Evolutionary conservation across 2,113 vertebrate species (phyloP).

Genomic region (Sebastes fasciatus): DNA sequence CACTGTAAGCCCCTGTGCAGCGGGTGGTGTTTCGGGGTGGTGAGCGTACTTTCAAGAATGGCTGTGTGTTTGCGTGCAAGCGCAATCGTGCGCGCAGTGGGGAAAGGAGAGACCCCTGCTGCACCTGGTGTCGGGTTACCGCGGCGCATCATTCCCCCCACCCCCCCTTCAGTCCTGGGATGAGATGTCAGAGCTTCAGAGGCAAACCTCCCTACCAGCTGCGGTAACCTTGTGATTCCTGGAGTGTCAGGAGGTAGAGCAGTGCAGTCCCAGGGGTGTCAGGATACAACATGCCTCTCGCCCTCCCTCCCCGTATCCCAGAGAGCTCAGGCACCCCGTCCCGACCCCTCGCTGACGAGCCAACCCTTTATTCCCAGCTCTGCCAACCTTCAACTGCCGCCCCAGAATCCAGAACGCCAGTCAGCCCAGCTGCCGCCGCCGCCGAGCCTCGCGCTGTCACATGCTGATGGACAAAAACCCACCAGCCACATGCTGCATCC

Average conservation of each 20-base stretch:
- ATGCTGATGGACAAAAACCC: constrained; percentile 18
- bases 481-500: constrained; percentile 24
- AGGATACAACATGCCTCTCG: constrained; percentile 63
- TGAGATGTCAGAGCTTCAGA: constrained; percentile 67
- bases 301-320: constrained; percentile 8
- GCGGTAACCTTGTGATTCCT: constrained; percentile 75
- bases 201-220: constrained; percentile 44
- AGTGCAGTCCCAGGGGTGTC: constrained; percentile 73
- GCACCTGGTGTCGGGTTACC: constrained; percentile 67
- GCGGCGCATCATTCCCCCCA: not conserved
- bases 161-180: constrained; percentile 36
- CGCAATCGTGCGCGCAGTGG: constrained; percentile 9
- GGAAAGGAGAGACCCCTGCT: constrained; percentile 43
- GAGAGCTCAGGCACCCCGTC: constrained; percentile 13
- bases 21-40: constrained; percentile 35
- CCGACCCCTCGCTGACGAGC: not conserved
- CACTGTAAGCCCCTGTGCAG: constrained; percentile 40
- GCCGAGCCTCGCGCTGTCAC: constrained; percentile 21
- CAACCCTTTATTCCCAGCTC: constrained; percentile 30
- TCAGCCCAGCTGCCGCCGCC: constrained; percentile 1
- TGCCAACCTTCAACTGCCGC: constrained; percentile 28
- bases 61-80: constrained; percentile 10
- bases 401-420: constrained; percentile 5
- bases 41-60: constrained; percentile 33
- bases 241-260: constrained; percentile 67